phyloP scores from a whole-genome alignment of 1,140 invertebrate species.

The Danaus plexippus region DNA sequence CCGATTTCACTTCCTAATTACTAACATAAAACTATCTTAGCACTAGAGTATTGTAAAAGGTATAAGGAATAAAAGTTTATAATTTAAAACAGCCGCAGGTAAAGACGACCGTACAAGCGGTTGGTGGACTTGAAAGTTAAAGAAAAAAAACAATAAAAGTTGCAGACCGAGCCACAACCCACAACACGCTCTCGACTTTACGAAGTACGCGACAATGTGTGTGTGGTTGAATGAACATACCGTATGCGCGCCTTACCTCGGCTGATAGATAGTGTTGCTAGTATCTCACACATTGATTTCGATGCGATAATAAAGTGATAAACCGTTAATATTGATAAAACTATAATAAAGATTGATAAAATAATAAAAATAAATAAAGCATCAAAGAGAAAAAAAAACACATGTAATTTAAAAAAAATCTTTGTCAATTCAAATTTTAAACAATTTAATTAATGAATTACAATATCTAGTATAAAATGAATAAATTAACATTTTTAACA shows the following conservation, averaged over 20 bases:
- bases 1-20: conserved; percentile 45
- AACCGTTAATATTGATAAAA: background rate
- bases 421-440: too few relatives aligned
- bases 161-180: conserved; percentile 32
- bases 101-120: conserved; percentile 45
- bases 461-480: too few relatives aligned
- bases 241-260: conserved; percentile 27
- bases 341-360: too few relatives aligned
- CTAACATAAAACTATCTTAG: conserved; percentile 22
- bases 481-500: too few relatives aligned
- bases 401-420: too few relatives aligned
- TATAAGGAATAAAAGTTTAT: conserved; percentile 25
- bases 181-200: conserved; percentile 28
- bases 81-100: conserved; percentile 43
- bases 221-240: conserved; percentile 43
- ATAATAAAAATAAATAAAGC: too few relatives aligned
- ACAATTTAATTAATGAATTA: too few relatives aligned
- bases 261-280: conserved; percentile 33
- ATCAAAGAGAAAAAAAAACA: too few relatives aligned
- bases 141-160: conserved; percentile 56
- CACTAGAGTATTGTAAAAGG: conserved; percentile 15
- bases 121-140: conserved; percentile 32
- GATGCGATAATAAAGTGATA: conserved; percentile 13
- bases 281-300: conserved; percentile 9
- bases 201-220: conserved; percentile 46